phyloP scores from a whole-genome alignment of 2,113 vertebrate species.

The Dromaius novaehollandiae region DNA sequence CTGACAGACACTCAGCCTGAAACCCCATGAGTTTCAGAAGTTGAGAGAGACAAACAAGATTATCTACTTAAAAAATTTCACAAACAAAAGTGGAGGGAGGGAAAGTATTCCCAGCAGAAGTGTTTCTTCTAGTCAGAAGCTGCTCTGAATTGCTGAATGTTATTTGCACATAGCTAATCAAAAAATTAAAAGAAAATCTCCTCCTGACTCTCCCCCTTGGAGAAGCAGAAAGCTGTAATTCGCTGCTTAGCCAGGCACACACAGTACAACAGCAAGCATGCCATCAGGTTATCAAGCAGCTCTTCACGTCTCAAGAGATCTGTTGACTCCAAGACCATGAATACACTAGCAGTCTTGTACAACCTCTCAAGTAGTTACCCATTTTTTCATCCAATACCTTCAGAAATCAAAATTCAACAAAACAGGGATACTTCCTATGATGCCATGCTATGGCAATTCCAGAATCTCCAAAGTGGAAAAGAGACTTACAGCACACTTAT shows the following conservation, averaged over 20 bases:
- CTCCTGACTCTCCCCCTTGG: background rate
- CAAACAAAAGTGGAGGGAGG: accelerated
- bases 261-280: accelerated
- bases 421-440: background rate
- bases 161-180: background rate
- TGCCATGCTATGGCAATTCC: accelerated
- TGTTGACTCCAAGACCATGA: background rate
- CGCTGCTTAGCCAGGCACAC: background rate
- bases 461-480: background rate
- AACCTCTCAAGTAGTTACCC: background rate
- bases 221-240: background rate
- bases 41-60: background rate
- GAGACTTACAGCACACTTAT: accelerated
- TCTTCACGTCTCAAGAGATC: background rate
- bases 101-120: background rate
- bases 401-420: background rate
- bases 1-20: background rate
- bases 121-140: background rate
- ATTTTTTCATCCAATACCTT: background rate
- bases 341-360: background rate
- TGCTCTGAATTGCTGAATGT: background rate
- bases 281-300: background rate
- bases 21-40: background rate
- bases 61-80: background rate
- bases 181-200: background rate